These are phyloP conservation scores for Sphyrna mokarran DNA, from an alignment of 2,113 vertebrate species.

Conservation along the genomic window DNA sequence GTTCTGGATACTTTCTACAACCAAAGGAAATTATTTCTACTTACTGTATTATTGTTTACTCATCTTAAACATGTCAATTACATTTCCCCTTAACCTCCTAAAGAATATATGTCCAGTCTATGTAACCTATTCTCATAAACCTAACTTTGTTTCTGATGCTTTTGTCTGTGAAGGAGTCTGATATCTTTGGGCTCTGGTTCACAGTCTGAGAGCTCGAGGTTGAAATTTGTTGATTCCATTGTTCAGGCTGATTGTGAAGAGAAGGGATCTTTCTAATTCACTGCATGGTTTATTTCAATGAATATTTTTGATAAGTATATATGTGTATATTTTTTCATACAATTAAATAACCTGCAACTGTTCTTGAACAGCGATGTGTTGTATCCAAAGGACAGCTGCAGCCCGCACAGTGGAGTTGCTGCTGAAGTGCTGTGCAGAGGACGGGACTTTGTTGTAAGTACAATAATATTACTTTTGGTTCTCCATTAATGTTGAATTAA, in stretches of 20 bases:
- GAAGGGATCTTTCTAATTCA: neutral
- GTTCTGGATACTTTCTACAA: neutral
- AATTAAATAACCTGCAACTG: neutral
- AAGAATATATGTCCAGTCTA: neutral
- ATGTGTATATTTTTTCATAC: neutral
- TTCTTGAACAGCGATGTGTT: conserved; percentile 76
- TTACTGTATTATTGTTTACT: too few species aligned
- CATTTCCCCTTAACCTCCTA: neutral
- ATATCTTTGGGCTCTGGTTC: neutral
- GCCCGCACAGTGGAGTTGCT: conserved; percentile 87
- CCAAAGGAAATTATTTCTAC: neutral
- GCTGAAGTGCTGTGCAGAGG: conserved; percentile 91
- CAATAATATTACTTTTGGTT: neutral
- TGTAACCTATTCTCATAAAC: neutral
- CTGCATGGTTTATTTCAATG: neutral
- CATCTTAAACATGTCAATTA: neutral
- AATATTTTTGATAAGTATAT: neutral
- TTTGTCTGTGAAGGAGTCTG: neutral
- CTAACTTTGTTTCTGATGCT: neutral
- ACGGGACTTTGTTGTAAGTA: conserved; percentile 89
- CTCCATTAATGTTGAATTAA: neutral
- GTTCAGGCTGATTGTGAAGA: neutral
- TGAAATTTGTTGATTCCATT: neutral
- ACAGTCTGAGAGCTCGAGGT: neutral
- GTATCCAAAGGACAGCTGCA: conserved; percentile 90